Base-by-base conservation (phyloP, 1,140 invertebrate genomes). In the Brachionus paranguensis region DNA sequence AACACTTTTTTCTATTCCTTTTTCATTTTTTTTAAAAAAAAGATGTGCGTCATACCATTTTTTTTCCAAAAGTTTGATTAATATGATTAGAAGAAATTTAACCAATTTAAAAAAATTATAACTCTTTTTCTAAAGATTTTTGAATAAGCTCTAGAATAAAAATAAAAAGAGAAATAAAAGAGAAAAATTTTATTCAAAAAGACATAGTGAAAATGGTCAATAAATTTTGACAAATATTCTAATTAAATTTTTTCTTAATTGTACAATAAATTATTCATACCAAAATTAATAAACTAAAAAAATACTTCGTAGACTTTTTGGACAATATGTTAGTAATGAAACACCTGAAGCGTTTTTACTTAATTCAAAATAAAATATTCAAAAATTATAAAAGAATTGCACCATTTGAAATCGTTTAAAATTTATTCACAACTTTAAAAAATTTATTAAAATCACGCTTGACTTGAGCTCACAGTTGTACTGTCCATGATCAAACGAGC, bases 381-480 rank as follows among this genome's bases (percentile, higher is more conserved):
- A 60, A 60, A 20, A 20, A 17, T 60, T 60, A 24, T 8, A 20
- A 60, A 60, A 60, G 3, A 60, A 24, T 60, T 24, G 53, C 53
- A 60, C 53, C 53, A 60, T 60, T 60, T 60, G 17, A 60, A 24
- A 10, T 60, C n/a, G 20, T 60, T 60, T 60, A 60, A 60, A 60
- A 60, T 60, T 20, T 27, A 3, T 60, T 60, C 53, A 60, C 20
- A 24, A 20, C 10, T 5, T 24, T 55, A 27, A 68, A 70, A 70
- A 37, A 33, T 33, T 37, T 37, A 65, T 37, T 43, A n/a, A 37
- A 29, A 27, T 76, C 47, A 76, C 7, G 72, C 72, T 50, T 76
- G 72, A 76, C 72, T 76, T 50, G 72, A 76, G 47, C 17, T 53
- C 43, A 50, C 43, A 24, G 27, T 76, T 50, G 72, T 50, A 50